These are phyloP conservation scores for Crematogaster levior DNA, from an alignment of 2,888 invertebrate species.

Conservation along the genomic window DNA sequence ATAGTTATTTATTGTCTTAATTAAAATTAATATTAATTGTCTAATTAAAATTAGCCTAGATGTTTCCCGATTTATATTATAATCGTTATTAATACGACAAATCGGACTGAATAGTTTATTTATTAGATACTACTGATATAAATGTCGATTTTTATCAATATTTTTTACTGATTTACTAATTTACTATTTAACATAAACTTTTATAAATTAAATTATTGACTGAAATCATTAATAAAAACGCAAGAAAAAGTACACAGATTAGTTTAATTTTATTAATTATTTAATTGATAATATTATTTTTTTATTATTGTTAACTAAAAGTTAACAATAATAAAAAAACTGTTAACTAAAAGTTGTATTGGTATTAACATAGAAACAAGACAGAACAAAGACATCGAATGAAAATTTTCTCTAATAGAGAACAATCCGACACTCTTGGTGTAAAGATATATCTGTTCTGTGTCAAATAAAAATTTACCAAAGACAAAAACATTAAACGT, in stretches of 20 bases:
- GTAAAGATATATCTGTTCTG: slow-evolving; percentile 11
- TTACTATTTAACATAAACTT: not conserved
- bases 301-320: slow-evolving; percentile 30
- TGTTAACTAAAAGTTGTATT: slow-evolving; percentile 1
- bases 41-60: not conserved
- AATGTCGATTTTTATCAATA: not conserved
- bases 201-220: not conserved
- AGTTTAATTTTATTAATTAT: too few relatives aligned
- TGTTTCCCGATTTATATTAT: not conserved
- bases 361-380: slow-evolving; percentile 1
- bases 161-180: too few relatives aligned
- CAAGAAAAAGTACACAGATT: not conserved
- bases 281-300: not conserved
- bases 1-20: not conserved
- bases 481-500: slow-evolving; percentile 53
- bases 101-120: too few relatives aligned
- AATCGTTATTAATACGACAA: not conserved
- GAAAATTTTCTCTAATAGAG: not conserved
- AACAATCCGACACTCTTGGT: slow-evolving; percentile 30
- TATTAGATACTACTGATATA: too few relatives aligned
- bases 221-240: not conserved
- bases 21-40: too few relatives aligned
- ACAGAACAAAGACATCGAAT: not conserved
- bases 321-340: not conserved
- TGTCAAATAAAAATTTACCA: slow-evolving; percentile 54